Base-by-base conservation (phyloP, 2,888 invertebrate species). In the Dolichopus griseipennis region DNA sequence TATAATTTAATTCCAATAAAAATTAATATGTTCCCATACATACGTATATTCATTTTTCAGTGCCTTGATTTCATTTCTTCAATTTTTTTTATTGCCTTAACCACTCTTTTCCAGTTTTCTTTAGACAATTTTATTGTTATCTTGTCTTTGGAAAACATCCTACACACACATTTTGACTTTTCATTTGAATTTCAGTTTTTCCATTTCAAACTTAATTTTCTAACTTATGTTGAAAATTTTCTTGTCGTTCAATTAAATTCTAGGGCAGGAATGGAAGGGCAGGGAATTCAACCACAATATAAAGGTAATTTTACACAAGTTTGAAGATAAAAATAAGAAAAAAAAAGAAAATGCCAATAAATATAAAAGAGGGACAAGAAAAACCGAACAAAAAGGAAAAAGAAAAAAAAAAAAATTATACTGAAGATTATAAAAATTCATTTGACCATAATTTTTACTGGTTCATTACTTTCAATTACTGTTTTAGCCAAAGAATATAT, bases 381-480 rank as follows among this genome's bases (percentile, higher is more conserved):
- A 6, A 18, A 3, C n/a, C 2, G 18, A 15, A 15, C 1, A 52
- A n/a, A 18, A 52, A 52, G 18, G 6, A 37, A 12, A 37, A 12
- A 37, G 8, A n/a, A 52, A 52, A 52, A 52, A 52, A 37, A 1
- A n/a, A 52, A 52, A 52, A 52, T 12, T 52, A 52, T 52, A 52
- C 41, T 12, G 41, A 18, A 52, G 52, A 52, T 52, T 52, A 52
- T 52, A 52, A 52, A 52, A 52, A 52, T 52, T 52, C 52, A 52
- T 52, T 52, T 52, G 18, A 52, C 52, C 52, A 52, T 52, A 52
- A 52, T 52, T 52, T 52, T 52, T 52, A 52, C 52, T 52, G 52
- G 52, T n/a, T 52, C 52, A 52, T 52, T 52, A 52, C 52, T 52
- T 52, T 52, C 52, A 52, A 52, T 52, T 52, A 52, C 52, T 52